These are phyloP conservation scores for Sebastes oblongus DNA, from an alignment of 2,797 vertebrate genomes.

Conservation along the genomic window DNA sequence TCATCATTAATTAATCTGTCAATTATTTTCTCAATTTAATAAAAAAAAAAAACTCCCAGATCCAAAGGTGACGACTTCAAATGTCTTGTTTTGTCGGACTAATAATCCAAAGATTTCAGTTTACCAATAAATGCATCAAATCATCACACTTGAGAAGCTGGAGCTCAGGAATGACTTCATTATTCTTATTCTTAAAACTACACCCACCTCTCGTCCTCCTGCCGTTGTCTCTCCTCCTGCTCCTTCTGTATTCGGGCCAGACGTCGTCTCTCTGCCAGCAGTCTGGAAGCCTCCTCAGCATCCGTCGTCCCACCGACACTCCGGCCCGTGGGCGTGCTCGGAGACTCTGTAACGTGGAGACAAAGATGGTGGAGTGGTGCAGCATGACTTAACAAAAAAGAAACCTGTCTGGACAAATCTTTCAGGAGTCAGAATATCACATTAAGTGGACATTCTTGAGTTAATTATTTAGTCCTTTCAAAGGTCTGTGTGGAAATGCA, in stretches of 20 bases:
- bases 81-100: not conserved
- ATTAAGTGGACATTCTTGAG: not conserved
- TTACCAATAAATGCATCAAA: not conserved
- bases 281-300: conserved; percentile 90
- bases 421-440: not conserved
- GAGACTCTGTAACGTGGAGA: conserved; percentile 66
- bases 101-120: not conserved
- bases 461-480: not conserved
- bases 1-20: not conserved
- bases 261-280: conserved; percentile 89
- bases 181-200: not conserved
- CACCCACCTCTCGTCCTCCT: conserved; percentile 84
- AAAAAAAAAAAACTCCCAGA: not conserved
- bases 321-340: conserved; percentile 77
- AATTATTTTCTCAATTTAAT: not conserved
- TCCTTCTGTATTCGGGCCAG: conserved; percentile 92
- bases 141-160: not conserved
- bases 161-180: not conserved
- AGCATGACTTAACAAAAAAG: not conserved
- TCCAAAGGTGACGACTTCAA: not conserved
- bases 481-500: not conserved
- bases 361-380: not conserved
- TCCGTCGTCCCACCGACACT: conserved; percentile 86
- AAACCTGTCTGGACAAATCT: not conserved
- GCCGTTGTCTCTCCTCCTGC: conserved; percentile 88